Evolutionary conservation across 2,797 vertebrate genomes (phyloP).

Genomic region (Nothura maculosa): DNA sequence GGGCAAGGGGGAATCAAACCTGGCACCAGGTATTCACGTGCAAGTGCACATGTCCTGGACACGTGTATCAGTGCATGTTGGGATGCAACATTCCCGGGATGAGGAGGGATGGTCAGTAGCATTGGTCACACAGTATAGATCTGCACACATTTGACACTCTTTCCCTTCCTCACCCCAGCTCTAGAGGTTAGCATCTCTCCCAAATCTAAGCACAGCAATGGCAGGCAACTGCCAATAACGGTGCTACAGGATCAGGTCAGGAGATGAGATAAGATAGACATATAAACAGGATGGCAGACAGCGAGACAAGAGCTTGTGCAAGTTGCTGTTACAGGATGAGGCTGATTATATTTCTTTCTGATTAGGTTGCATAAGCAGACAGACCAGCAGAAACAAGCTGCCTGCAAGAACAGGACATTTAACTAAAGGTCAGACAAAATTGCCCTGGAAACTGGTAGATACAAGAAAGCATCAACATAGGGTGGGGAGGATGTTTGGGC

Average conservation of each 20-base stretch:
- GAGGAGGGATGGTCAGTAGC: fast-evolving
- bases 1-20: neutral
- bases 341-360: slow-evolving; percentile 71
- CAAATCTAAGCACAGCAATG: neutral
- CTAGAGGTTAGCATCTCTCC: neutral
- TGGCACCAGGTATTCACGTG: neutral
- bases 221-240: neutral
- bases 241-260: neutral
- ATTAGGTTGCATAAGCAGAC: slow-evolving; percentile 73
- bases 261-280: slow-evolving; percentile 8
- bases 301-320: neutral
- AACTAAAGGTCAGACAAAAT: slow-evolving; percentile 76
- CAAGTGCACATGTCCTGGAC: neutral
- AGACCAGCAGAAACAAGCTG: slow-evolving; percentile 67
- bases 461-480: slow-evolving; percentile 14
- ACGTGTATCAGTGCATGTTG: no score
- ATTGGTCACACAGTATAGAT: neutral
- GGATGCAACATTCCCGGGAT: neutral
- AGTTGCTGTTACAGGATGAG: slow-evolving; percentile 51
- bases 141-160: no score
- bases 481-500: slow-evolving; percentile 33
- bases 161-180: neutral
- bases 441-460: slow-evolving; percentile 53
- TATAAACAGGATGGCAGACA: slow-evolving; percentile 46
- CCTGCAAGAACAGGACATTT: slow-evolving; percentile 68